Base-by-base conservation (phyloP, 2,888 invertebrate species). In the Agrotis exclamationis region DNA sequence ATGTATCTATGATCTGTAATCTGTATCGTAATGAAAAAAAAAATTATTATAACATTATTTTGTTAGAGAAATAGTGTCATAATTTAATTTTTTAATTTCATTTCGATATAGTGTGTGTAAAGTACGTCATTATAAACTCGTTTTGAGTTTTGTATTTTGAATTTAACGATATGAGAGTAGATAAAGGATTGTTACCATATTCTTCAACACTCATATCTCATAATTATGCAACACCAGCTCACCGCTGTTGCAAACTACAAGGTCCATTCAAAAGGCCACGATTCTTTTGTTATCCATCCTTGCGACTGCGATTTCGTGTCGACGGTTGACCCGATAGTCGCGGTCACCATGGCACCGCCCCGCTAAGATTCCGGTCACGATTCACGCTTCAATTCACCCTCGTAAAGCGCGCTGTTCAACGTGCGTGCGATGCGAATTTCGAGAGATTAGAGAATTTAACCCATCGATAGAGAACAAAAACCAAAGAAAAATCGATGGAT, bases 311-410 rank as follows among this genome's bases (percentile, higher is more conserved):
- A 56, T 50, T 60, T 44, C 14, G 18, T 7, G 59, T 56, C 47
- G 65, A 39, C 54, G 45, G 63, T 50, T 80, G 73, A 79, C 76
- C 76, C 58, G 62, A 50, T 50, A 62, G 64, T 62, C 68, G 68
- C 71, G 83, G 86, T 89, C 84, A 82, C 88, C 86, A 88, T 89
- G 80, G 84, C 74, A 75, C 72, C 86, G 39, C 85, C 74, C 82
- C 45, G 80, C 70, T 80, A 79, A 82, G 74, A 80, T 83, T 81
- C 74, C 69, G 72, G 75, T 79, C 79, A 80, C 73, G 82, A 71
- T 84, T 85, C 69, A 85, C 77, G 76, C 81, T 80, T 82, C 76
- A 74, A 80, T 75, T 80, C 80, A 84, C 85, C 86, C 85, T 78
- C 56, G 51, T 86, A 85, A 85, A 69, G 84, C 73, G 22, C 33